Conservation (phyloP, 2,888 invertebrate species). For the Drosophila multiciliata region DNA sequence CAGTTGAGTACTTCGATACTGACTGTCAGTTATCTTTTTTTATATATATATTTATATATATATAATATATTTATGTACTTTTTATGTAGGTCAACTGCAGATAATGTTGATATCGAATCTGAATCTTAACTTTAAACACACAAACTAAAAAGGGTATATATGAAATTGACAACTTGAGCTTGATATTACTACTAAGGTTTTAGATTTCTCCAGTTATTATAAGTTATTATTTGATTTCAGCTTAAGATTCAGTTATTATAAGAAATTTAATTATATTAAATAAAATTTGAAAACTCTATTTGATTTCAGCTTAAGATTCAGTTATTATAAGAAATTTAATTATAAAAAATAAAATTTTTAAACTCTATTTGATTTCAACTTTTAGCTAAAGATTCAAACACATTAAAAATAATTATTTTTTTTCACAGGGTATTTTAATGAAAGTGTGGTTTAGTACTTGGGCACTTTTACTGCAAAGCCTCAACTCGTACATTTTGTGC, state of each 20-base stretch:
- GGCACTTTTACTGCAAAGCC: conserved; percentile 38
- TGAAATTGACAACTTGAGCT: not conserved
- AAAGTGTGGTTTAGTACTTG: conserved; percentile 18
- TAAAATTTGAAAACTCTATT: not conserved
- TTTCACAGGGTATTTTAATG: conserved; percentile 30
- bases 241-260: not conserved
- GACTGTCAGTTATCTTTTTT: not conserved
- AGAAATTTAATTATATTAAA: not conserved
- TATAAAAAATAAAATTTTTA: not conserved
- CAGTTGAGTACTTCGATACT: not conserved
- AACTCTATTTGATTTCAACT: not conserved
- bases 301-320: not conserved
- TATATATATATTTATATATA: not conserved
- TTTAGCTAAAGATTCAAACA: not conserved
- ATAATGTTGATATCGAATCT: not conserved
- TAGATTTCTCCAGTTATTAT: not conserved
- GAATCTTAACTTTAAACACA: not conserved
- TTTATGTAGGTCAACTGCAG: not conserved
- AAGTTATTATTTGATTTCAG: not conserved
- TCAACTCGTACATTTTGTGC: conserved; percentile 42
- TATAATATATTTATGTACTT: too few relatives aligned
- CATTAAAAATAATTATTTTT: not conserved
- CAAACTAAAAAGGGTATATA: not conserved
- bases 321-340: not conserved
- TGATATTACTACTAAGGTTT: not conserved